Conservation (phyloP, 2,797 vertebrate species). For the Huso huso region DNA sequence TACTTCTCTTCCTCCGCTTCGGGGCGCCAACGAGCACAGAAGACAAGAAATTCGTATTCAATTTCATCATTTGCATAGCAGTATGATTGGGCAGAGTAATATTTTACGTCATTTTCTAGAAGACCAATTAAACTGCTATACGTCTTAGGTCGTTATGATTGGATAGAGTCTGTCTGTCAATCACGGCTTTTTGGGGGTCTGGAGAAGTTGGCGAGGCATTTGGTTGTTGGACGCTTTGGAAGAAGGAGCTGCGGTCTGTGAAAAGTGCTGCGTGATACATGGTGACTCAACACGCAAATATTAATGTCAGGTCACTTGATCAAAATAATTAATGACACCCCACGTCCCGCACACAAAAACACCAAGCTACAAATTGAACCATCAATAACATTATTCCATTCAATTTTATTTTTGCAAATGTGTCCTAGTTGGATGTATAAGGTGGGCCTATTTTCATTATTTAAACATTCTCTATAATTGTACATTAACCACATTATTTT, state of each 20-base stretch:
- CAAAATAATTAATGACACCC: background rate
- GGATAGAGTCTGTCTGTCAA: constrained; percentile 46
- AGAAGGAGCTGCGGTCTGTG: constrained; percentile 43
- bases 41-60: too few relatives aligned
- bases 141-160: constrained; percentile 32
- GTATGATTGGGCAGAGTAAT: constrained; percentile 32
- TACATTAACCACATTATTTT: too few relatives aligned
- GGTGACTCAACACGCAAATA: background rate
- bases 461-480: too few relatives aligned
- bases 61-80: background rate
- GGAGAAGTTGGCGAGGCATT: constrained; percentile 34
- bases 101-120: background rate
- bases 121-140: constrained; percentile 32
- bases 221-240: constrained; percentile 40
- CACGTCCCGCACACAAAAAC: background rate
- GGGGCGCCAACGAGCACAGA: constrained; percentile 43
- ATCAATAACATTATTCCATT: too few relatives aligned
- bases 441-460: too few relatives aligned
- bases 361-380: too few relatives aligned
- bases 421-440: too few relatives aligned
- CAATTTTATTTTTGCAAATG: too few relatives aligned
- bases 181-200: constrained; percentile 38
- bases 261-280: background rate
- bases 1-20: constrained; percentile 39
- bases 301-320: background rate